Evolutionary conservation across 2,888 invertebrate species (phyloP), one percentile per base, ranked within the genome.

Genomic region (Osedax fenrisi): DNA sequence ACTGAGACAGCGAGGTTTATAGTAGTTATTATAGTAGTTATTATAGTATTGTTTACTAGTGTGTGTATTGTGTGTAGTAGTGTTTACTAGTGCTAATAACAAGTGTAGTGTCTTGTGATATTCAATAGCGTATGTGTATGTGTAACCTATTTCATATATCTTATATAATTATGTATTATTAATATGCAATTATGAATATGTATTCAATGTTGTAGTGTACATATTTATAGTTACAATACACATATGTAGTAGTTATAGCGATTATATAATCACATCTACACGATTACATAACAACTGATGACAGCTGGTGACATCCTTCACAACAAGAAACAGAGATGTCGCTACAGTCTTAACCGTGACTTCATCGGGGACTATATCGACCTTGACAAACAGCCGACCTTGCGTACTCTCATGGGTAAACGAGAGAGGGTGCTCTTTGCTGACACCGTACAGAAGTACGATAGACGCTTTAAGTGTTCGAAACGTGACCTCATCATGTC

Each of bases 321-420:
- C 76, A 84, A 86, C 77, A 88, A 88, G 81, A 90, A 90, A 81
- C 88, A 89, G 80, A 84, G 90, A 5, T 84, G 89, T 76, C 82
- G 86, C 3, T 87, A 85, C 80, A 89, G 89, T 77, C 79, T 90
- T 24, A 89, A 89, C 82, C 84, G 89, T 75, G 88, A 88, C 81
- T 90, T 89, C 83, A 87, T 88, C 61, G 89, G 89, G 3, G 89
- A 90, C 82, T 90, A 90, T 82, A 88, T 90, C 77, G 89, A 89
- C 1, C 80, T 89, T 78, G 89, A 89, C 75, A 85, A 87, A 77
- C 86, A 86, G 76, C 88, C 89, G 3, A 87, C 86, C 17, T 82
- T 89, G 26, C 85, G 86, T 76, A 86, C 86, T 68, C 82, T 89
- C 26, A 86, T 89, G 61, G 89, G 88, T 25, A 87, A 88, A 78